Conservation (phyloP, 1,140 invertebrate species). For the Carposina sasakii region DNA sequence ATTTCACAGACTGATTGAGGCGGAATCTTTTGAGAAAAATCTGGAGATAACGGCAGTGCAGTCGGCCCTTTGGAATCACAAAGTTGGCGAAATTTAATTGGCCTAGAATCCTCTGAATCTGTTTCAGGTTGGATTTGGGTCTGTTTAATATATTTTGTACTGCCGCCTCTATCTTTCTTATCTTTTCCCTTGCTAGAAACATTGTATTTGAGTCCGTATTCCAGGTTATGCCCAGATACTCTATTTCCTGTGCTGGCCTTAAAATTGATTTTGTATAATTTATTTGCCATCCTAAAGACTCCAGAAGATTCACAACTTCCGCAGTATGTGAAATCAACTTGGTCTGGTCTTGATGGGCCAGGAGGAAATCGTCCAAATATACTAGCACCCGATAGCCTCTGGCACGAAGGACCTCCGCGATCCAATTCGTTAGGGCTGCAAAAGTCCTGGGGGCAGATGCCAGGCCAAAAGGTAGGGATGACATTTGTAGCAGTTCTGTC, state of each 20-base stretch:
- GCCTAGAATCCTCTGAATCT: background rate
- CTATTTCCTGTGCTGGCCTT: constrained; percentile 18
- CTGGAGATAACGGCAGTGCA: constrained; percentile 12
- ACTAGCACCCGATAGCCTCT: constrained; percentile 5
- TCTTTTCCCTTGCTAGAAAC: constrained; percentile 10
- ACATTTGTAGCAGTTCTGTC: constrained; percentile 29
- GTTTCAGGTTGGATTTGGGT: constrained; percentile 26
- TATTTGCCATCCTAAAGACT: constrained; percentile 25
- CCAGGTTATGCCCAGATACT: constrained; percentile 29
- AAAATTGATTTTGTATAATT: constrained; percentile 22
- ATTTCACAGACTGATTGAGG: background rate
- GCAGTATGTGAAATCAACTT: constrained; percentile 3
- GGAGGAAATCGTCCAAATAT: constrained; percentile 16
- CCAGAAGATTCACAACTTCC: constrained; percentile 14
- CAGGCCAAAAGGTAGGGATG: constrained; percentile 26
- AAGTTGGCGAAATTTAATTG: background rate
- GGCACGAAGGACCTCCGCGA: constrained; percentile 30
- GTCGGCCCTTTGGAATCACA: constrained; percentile 46
- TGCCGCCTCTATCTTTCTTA: background rate
- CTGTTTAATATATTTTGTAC: constrained; percentile 25
- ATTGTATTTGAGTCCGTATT: constrained; percentile 19
- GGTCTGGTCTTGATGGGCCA: constrained; percentile 11
- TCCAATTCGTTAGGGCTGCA: constrained; percentile 32
- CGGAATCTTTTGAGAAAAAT: constrained; percentile 13
- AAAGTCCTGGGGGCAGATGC: constrained; percentile 35